Evolutionary conservation across 2,888 invertebrate genomes (phyloP), one percentile per base, ranked within the genome.

Genomic region (Drosophila crucigera): DNA sequence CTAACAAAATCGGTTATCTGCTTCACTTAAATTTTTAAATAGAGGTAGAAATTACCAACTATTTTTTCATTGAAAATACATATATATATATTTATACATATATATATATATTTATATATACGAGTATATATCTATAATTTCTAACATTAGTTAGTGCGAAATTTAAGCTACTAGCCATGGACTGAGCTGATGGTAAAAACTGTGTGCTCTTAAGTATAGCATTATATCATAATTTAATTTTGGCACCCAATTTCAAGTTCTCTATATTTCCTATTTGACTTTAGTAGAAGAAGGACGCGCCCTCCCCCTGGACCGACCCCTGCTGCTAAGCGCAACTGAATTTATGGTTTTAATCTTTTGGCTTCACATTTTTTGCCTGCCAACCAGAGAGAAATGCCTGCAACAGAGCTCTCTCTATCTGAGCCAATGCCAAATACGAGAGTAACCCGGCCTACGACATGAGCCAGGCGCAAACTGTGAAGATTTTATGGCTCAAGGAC

Each of bases 281-380:
- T 73, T 61, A 43, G 56, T 43, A 33, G 30, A 52, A 49, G 33
- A 41, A 49, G 30, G 19, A 47, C 25, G 33, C 22, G 33, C 28
- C 28, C 6, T 39, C 31, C 59, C 58, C 67, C 61, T 30, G 37
- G 37, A 49, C 58, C 63, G 30, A 47, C 60, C 62, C 64, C 37
- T 55, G 31, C 59, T 66, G 52, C 74, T 76, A 74, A 78, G 68
- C 76, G 83, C 82, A 80, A 74, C 69, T 68, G 76, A 91, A 90
- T 90, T 85, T 90, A 91, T 91, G 81, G 84, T 82, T 91, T 89
- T 90, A 90, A 90, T 90, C 90, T 89, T 84, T 83, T 76, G 82
- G 76, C 78, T 84, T 80, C 78, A 77, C 78, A 83, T 76, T 85
- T 85, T 82, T 76, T 72, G 69, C 66, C 56, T 73, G 75, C 80